Evolutionary conservation across 2,888 invertebrate species (phyloP), one percentile per base, ranked within the genome.

Genomic region (Nemurella pictetii): DNA sequence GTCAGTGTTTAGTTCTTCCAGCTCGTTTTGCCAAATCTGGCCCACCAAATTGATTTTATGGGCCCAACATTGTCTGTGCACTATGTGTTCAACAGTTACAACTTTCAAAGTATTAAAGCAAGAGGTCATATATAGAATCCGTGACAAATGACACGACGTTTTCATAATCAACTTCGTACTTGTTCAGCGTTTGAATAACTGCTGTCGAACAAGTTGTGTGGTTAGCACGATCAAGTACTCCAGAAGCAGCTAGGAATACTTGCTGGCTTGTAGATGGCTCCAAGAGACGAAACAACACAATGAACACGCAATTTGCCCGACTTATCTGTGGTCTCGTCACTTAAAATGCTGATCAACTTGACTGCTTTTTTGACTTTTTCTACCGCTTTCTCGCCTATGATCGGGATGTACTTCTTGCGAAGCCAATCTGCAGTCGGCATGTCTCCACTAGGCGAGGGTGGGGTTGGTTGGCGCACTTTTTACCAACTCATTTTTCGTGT

Each of bases 371-470:
- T 74, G 15, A 85, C 36, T 28, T 25, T n/a, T 20, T 29, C 20
- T 73, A 84, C 75, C 36, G 36, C 32, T 73, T 84, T 81, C 32
- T n/a, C 73, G 3, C 36, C 82, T n/a, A 85, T 25, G 15, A 74
- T 32, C 2, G 84, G 85, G 25, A 85, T 55, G 55, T 85, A 85
- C 9, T 84, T 32, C n/a, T 81, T 81, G 28, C 84, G 72, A 20
- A 85, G 5, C 27, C 72, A 26, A 35, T 85, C 83, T 25, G 81
- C 84, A 30, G 29, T 25, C 20, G 85, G 85, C 29, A 84, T 25
- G 75, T 85, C 85, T 27, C 84, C 75, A 30, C 81, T 75, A n/a
- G n/a, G n/a, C n/a, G n/a, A n/a, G n/a, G n/a, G n/a, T n/a, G n/a
- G n/a, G n/a, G n/a, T n/a, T n/a, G n/a, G n/a, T n/a, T n/a, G n/a